Conservation (phyloP, 1,140 invertebrate genomes). For the Holcopasites calliopsidis region DNA sequence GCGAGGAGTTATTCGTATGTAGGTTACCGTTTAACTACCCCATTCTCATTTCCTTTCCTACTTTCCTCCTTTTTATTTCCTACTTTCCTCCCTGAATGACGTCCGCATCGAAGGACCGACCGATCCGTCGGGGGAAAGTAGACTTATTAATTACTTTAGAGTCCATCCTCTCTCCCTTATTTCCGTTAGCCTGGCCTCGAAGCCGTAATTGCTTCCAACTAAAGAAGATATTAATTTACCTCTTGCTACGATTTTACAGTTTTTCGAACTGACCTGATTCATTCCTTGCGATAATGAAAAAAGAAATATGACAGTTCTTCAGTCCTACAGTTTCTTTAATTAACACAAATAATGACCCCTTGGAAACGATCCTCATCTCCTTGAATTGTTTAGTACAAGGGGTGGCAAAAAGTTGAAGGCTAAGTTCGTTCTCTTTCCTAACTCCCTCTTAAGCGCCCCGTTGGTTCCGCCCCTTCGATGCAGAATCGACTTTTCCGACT, state of each 20-base stretch:
- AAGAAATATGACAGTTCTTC: too few relatives aligned
- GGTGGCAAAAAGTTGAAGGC: background rate
- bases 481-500: conserved; percentile 24
- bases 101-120: background rate
- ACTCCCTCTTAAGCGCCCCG: too few relatives aligned
- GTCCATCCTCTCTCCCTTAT: conserved; percentile 20
- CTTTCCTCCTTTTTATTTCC: conserved; percentile 7
- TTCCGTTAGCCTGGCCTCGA: background rate
- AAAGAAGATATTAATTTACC: background rate
- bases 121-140: background rate
- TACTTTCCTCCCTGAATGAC: background rate
- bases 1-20: too few relatives aligned
- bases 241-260: background rate
- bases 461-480: background rate
- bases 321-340: too few relatives aligned
- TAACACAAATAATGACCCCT: too few relatives aligned
- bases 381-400: too few relatives aligned
- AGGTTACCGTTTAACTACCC: too few relatives aligned
- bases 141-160: conserved; percentile 32
- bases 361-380: too few relatives aligned
- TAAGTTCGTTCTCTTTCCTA: too few relatives aligned
- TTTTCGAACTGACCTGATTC: background rate
- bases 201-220: background rate
- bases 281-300: background rate
- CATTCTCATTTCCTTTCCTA: background rate